Percentiles rank a stretch among this genome's conserved stretches.
Evolutionary conservation across 1,140 invertebrate genomes (phyloP).

Genomic region (Plutomurus gul): DNA sequence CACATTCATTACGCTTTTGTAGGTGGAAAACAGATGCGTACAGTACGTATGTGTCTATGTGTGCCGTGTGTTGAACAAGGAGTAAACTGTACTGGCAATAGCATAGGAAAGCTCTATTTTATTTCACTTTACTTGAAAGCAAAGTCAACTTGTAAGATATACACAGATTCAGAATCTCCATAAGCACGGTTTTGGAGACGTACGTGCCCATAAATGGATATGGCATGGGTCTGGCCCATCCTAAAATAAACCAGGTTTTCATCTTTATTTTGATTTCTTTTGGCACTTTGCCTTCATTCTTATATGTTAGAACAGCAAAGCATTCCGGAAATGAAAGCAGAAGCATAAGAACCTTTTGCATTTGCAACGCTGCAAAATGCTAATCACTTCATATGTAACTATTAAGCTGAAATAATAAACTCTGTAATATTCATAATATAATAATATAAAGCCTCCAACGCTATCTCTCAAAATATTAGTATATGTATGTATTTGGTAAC

Average conservation of each 20-base stretch:
- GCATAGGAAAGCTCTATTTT: constrained; percentile 3
- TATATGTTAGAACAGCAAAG: constrained; percentile 8
- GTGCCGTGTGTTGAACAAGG: not conserved
- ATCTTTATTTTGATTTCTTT: constrained; percentile 41
- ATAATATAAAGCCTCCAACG: too few species aligned
- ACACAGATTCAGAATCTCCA: not conserved
- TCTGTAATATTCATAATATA: too few species aligned
- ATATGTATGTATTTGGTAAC: too few species aligned
- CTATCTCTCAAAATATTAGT: too few species aligned
- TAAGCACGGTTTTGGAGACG: not conserved
- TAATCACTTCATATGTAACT: constrained; percentile 18
- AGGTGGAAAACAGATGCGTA: constrained; percentile 11
- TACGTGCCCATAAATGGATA: constrained; percentile 32
- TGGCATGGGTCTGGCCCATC: constrained; percentile 12
- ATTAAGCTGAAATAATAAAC: not conserved
- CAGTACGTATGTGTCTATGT: not conserved
- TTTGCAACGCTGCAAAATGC: constrained; percentile 13
- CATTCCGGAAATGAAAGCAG: constrained; percentile 19
- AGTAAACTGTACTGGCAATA: not conserved
- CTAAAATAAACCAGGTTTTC: constrained; percentile 32
- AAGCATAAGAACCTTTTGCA: not conserved
- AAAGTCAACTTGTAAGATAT: not conserved
- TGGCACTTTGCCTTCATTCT: constrained; percentile 35
- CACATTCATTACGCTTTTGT: not conserved
- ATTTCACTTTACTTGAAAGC: not conserved